These are phyloP conservation scores for Monopterus albus DNA, from an alignment of 2,113 vertebrate genomes.

Conservation along the genomic window DNA sequence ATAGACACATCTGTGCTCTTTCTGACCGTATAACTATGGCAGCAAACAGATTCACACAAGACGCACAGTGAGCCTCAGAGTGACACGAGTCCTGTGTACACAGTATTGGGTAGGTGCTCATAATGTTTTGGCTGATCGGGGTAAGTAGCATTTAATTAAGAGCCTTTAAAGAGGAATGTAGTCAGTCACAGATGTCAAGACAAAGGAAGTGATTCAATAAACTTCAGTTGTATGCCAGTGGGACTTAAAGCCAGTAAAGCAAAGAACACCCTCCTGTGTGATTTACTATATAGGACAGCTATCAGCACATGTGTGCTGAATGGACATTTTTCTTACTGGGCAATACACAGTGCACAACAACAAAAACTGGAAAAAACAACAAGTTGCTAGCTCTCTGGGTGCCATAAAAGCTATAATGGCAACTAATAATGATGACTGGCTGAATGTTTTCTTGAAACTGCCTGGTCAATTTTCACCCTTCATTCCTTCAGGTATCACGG, in stretches of 20 bases:
- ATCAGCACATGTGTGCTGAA: background rate
- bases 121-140: no score
- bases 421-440: background rate
- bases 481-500: background rate
- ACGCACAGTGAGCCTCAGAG: no score
- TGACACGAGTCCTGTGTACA: no score
- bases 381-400: background rate
- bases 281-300: background rate
- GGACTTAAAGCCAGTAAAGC: constrained; percentile 20
- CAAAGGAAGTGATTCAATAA: background rate
- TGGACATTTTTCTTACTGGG: background rate
- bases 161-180: background rate
- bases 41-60: no score
- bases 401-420: background rate
- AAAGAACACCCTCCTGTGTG: background rate
- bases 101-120: no score
- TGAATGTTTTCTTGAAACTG: background rate
- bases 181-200: no score
- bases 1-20: no score
- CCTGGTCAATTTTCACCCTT: background rate
- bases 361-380: background rate
- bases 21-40: no score
- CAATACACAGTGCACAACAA: background rate
- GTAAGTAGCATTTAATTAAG: background rate
- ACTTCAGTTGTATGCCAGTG: background rate